A percentile compares a stretch with the other conserved stretches of the same genome.
These are phyloP conservation scores for Ostrea denselamellosa DNA, from an alignment of 1,140 invertebrate species.

Conservation along the genomic window DNA sequence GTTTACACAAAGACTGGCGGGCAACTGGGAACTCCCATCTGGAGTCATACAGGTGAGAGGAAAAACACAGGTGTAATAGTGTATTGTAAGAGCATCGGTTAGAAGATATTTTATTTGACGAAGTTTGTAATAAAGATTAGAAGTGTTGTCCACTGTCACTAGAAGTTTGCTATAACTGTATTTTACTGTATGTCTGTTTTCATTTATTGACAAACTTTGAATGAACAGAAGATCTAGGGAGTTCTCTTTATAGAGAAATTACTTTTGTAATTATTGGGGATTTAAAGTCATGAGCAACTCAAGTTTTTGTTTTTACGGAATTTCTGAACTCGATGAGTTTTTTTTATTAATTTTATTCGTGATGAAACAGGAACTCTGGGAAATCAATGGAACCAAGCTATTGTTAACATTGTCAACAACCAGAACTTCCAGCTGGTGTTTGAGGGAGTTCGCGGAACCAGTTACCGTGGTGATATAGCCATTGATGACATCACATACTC, in stretches of 20 bases:
- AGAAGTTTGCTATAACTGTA: no score
- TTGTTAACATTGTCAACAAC: constrained; percentile 62
- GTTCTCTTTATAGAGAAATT: no score
- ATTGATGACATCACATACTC: constrained; percentile 70
- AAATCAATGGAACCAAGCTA: constrained; percentile 71
- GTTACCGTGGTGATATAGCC: constrained; percentile 68
- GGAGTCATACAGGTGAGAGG: constrained; percentile 54
- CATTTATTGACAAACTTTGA: no score
- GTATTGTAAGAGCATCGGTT: background rate
- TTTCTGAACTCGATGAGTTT: background rate
- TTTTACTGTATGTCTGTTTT: no score
- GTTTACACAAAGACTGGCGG: constrained; percentile 67
- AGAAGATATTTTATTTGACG: no score
- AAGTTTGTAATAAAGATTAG: no score
- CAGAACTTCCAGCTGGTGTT: constrained; percentile 64
- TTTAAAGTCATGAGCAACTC: no score
- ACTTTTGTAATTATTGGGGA: no score
- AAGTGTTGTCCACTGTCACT: no score
- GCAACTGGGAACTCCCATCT: constrained; percentile 59
- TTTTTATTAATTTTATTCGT: background rate
- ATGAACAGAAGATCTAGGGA: no score
- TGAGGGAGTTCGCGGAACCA: constrained; percentile 65
- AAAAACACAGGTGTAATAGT: background rate
- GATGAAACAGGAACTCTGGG: constrained; percentile 66
- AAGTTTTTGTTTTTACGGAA: no score